Evolutionary conservation across 23 tunicate species (phyloP), one percentile per base, ranked within the genome.

Genomic region (Diplosoma virens): DNA sequence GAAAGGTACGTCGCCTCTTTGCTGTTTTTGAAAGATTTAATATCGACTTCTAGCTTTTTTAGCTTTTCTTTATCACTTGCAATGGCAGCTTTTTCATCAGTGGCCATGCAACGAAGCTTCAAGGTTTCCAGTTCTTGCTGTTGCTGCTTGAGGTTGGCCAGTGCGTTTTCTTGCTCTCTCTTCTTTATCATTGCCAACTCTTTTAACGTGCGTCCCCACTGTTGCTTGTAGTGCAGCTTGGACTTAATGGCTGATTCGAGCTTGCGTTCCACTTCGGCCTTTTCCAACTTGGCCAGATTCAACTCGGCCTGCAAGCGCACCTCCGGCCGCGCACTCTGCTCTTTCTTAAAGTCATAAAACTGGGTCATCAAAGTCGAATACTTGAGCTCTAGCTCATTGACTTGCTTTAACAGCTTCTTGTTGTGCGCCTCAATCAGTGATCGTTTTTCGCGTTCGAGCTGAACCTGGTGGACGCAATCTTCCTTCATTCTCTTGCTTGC

Each of bases 171-270:
- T 32, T 89, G 96, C 45, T 95, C 99, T 5, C 91, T 59, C 45
- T 89, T 81, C 67, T 95, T 95, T 74, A 86, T 76, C 73, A 67
- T 73, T 9, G 95, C 96, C 55, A 95, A 70, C 52, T 95, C 99
- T 54, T 85, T 89, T 0, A 95, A 37, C 0, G 99, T 87, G 41
- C 99, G 61, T 0, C 90, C 86, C 99, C 99, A 95, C 56, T 95
- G 99, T 50, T 89, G 99, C 41, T 95, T 95, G 81, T 95, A 95
- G 52, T 95, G 99, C 58, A 83, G 77, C 66, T 95, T 95, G 3
- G 99, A 91, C 47, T 95, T 95, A 59, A 70, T 75, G 0, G 82
- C 72, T 0, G 99, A 76, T 32, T 95, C 99, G 3, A 95, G 67
- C 34, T 91, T 91, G 29, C 95, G 89, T 34, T 95, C 96, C 24